Evolutionary conservation across 2,113 vertebrate genomes (phyloP), one percentile per base, ranked within the genome.

Genomic region (Acanthochromis polyacanthus): DNA sequence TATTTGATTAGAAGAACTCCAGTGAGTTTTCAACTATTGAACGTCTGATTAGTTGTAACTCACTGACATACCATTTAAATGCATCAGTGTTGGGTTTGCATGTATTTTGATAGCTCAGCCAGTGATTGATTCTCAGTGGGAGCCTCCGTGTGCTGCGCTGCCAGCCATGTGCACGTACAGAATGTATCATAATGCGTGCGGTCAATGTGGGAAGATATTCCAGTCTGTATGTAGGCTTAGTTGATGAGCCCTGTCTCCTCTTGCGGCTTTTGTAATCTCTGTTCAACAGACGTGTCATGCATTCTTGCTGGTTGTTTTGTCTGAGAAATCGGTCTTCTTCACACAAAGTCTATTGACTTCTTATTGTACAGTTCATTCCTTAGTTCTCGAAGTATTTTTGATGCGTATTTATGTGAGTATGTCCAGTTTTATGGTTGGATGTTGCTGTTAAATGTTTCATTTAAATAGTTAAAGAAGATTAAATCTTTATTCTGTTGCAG

Each of bases 121-220:
- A 77, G 63, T 88, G 81, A 90, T 87, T 78, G 80, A 83, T 82
- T 82, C 69, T 11, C 70, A 73, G 68, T 63, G 23, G 75, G 75
- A 87, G 77, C 62, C 46, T 76, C 46, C 8, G 43, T 32, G 70
- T 22, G 61, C 69, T 71, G 25, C 16, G 50, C 80, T 85, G 73
- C 84, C 89, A 84, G 83, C 73, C 87, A 77, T 81, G 82, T 80
- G 79, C 79, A 82, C 43, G 62, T 86, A 81, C 81, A 91, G 84
- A 86, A 87, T 87, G 78, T 78, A 87, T 87, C 78, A 77, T 88
- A 83, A 88, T 89, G 71, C 5, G 19, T 88, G 89, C 67, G 89
- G 89, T 86, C 85, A 78, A 43, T 89, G 88, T 81, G 78, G 87
- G 82, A 71, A 85, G 75, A 90, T 92, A 83, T 85, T 91, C 85